phyloP scores from a whole-genome alignment of 92 coral and sea anemone genomes.

The Actinernus sp. region DNA sequence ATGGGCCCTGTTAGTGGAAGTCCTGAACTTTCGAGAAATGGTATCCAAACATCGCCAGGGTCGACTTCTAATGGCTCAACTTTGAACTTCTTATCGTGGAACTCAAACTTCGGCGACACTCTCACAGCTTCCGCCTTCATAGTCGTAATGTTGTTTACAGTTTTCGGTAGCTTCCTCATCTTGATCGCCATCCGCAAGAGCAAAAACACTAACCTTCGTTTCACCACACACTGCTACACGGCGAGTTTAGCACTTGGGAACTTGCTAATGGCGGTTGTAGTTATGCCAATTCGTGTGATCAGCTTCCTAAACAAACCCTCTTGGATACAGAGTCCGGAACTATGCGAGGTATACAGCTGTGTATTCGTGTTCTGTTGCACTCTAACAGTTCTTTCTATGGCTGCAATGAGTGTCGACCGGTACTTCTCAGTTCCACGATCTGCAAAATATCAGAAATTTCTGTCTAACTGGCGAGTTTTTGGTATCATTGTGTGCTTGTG shows the following conservation, averaged over 20 bases:
- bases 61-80: no score
- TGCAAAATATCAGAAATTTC: conserved; percentile 57
- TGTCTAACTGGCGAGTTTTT: conserved; percentile 50
- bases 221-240: conserved; percentile 62
- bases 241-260: conserved; percentile 69
- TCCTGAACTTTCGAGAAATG: no score
- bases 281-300: conserved; percentile 82
- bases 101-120: conserved; percentile 41
- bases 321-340: conserved; percentile 64
- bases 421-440: conserved; percentile 78
- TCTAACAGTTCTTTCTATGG: conserved; percentile 71
- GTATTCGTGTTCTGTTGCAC: conserved; percentile 82
- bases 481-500: conserved; percentile 58
- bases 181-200: conserved; percentile 56
- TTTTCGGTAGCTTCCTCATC: conserved; percentile 69
- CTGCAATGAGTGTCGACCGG: conserved; percentile 74
- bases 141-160: conserved; percentile 73
- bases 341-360: conserved; percentile 70
- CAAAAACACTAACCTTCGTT: conserved; percentile 50
- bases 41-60: no score
- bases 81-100: no score
- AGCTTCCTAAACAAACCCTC: conserved; percentile 74
- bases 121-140: conserved; percentile 70
- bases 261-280: conserved; percentile 78
- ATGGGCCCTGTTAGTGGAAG: no score